Evolutionary conservation across 2,113 vertebrate genomes (phyloP), one percentile per base, ranked within the genome.

Genomic region (Tretioscincus oriximinensis): DNA sequence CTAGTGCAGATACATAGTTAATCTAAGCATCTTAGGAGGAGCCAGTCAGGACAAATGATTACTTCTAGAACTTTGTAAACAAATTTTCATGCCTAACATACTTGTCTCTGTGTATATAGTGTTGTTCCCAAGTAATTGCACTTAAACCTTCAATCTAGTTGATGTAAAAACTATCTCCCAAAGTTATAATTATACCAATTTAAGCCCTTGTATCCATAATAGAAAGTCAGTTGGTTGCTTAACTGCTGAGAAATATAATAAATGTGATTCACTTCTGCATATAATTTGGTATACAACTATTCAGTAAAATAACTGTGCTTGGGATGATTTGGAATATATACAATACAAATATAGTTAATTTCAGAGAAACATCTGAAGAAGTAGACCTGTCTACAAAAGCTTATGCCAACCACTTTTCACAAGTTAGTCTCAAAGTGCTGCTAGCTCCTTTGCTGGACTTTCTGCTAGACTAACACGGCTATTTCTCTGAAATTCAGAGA

Each of bases 121-220:
- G 35, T 41, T 41, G 22, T 68, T 68, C 49, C 67, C 29, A 21
- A 11, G 49, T 45, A 41, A 69, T 60, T 26, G 22, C 35, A n/a
- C 73, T 68, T 58, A 49, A 68, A 26, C 11, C 28, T 11, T 24
- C 20, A 68, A 68, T 8, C 65, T 60, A 68, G 45, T 8, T 51
- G 28, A 58, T 21, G 29, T 24, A 69, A 76, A 68, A 76, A n/a
- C 28, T 69, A 41, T 65, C 54, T 81, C 73, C 80, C 61, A 35
- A 41, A 51, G 65, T 31, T 45, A 29, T 10, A 66, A 31, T 75
- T n/a, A 14, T 18, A 26, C 69, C 45, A 18, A 22, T 41, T 75
- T 9, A 72, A 6, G 16, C 4, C 45, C 24, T 58, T 28, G 7
- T 16, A 9, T 63, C 11, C 29, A 22, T 0, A 7, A 0, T 47